Conservation (phyloP, 2,113 vertebrate species). For the Dascyllus trimaculatus region DNA sequence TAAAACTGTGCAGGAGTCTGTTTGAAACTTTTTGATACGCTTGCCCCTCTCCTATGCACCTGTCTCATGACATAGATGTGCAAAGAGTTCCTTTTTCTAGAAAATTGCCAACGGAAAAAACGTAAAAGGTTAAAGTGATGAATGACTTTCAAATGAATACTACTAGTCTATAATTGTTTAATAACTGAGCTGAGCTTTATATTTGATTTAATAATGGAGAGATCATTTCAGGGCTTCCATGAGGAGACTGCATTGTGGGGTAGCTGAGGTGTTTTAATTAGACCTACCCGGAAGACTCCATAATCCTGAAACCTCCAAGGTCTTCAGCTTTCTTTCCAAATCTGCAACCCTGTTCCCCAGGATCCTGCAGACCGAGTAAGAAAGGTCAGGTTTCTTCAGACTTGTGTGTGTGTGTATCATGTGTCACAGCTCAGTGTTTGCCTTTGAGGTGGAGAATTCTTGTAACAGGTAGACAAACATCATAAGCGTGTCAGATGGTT, state of each 20-base stretch:
- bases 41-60: no score
- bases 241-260: neutral
- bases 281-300: conserved; percentile 97
- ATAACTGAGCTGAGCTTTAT: neutral
- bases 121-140: no score
- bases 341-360: conserved; percentile 95
- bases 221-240: neutral
- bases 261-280: neutral
- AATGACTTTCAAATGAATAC: conserved; percentile 1
- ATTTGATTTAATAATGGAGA: neutral
- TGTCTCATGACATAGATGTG: no score
- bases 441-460: conserved; percentile 59
- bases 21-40: no score
- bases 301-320: conserved; percentile 95
- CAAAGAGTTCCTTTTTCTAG: no score
- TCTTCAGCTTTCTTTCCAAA: conserved; percentile 95
- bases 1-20: no score
- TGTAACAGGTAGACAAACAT: conserved; percentile 45
- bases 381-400: neutral
- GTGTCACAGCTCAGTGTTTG: conserved; percentile 57
- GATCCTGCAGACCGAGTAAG: conserved; percentile 85
- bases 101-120: no score
- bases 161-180: neutral
- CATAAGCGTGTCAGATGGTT: neutral
- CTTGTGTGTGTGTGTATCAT: neutral